Percentiles rank a stretch among this genome's conserved stretches.
Conservation (phyloP, 2,888 invertebrate genomes). For the Drepana falcataria region DNA sequence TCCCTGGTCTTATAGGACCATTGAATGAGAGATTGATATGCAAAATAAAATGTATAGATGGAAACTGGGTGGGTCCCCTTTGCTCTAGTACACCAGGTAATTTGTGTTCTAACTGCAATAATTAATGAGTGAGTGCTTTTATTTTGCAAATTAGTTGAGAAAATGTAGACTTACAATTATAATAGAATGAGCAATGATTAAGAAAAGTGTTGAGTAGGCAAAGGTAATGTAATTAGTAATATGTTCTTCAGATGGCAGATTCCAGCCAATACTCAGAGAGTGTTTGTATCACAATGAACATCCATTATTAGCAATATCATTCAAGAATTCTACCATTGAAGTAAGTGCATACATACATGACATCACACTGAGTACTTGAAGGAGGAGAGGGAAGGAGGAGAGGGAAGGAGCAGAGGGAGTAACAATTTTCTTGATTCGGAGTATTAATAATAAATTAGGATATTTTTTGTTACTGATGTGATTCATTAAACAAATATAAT, state of each 20-base stretch:
- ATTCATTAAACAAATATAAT: not conserved
- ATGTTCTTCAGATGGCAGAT: slow-evolving; percentile 81
- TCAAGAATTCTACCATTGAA: slow-evolving; percentile 84
- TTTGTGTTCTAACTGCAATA: not conserved
- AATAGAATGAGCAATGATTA: too few relatives aligned
- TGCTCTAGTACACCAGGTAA: slow-evolving; percentile 87
- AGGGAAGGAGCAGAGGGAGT: too few relatives aligned
- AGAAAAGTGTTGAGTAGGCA: too few relatives aligned
- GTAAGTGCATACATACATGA: slow-evolving; percentile 66
- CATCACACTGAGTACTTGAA: too few relatives aligned
- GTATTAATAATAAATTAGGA: too few relatives aligned
- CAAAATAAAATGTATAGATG: slow-evolving; percentile 91
- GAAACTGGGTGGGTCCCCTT: slow-evolving; percentile 90
- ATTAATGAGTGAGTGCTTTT: too few relatives aligned
- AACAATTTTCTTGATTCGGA: too few relatives aligned
- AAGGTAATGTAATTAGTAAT: too few relatives aligned
- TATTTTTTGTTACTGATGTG: too few relatives aligned
- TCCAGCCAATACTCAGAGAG: slow-evolving; percentile 86
- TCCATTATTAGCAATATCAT: slow-evolving; percentile 84
- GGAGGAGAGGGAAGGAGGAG: too few relatives aligned
- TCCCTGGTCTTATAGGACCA: slow-evolving; percentile 87
- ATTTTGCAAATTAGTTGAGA: too few relatives aligned
- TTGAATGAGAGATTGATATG: slow-evolving; percentile 85
- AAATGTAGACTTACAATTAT: too few relatives aligned
- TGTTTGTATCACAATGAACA: slow-evolving; percentile 84